Conservation (phyloP, 2,113 vertebrate species). For the Galeopterus variegatus region DNA sequence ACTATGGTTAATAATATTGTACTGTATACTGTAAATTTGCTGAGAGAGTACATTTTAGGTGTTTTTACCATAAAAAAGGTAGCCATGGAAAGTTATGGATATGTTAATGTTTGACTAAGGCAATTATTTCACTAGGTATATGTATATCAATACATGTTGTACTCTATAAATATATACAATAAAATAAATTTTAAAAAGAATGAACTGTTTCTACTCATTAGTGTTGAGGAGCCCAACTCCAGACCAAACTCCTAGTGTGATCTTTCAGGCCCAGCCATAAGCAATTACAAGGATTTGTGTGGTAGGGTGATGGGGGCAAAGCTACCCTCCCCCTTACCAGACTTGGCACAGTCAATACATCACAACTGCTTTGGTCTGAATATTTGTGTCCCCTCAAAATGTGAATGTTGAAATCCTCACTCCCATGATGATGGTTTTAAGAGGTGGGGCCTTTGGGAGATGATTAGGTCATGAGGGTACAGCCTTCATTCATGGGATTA, state of each 20-base stretch:
- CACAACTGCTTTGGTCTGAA: no score
- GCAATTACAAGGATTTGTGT: neutral
- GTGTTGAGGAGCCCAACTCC: neutral
- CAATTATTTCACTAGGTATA: neutral
- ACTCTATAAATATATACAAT: neutral
- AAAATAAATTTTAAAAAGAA: neutral
- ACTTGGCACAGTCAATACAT: no score
- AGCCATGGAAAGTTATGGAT: neutral
- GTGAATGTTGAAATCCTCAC: neutral
- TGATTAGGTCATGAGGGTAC: neutral
- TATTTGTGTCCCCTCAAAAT: no score
- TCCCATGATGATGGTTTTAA: neutral
- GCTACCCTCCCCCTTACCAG: neutral
- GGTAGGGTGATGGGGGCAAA: neutral
- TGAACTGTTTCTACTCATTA: neutral
- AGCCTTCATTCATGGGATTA: no score
- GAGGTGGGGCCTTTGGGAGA: neutral
- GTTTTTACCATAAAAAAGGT: neutral
- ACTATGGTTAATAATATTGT: neutral
- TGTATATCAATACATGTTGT: neutral
- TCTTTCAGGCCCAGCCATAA: neutral
- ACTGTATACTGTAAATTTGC: neutral
- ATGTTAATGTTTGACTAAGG: neutral
- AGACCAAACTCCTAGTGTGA: neutral
- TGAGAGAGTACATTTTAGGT: neutral